Conservation (phyloP, 1,140 invertebrate species). For the Bombus affinis region DNA sequence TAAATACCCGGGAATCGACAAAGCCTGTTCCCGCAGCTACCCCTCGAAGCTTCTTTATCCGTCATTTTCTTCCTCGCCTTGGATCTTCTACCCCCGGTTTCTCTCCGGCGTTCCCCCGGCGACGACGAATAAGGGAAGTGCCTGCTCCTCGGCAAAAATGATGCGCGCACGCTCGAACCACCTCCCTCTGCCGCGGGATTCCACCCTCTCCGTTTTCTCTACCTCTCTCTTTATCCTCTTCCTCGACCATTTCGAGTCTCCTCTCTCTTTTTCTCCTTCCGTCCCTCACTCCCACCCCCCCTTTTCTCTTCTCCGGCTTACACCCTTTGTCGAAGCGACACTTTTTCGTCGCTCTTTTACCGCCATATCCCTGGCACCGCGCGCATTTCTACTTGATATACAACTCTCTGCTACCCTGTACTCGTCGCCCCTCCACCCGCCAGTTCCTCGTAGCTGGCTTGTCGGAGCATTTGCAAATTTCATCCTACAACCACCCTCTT, state of each 20-base stretch:
- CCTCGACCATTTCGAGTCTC: not conserved
- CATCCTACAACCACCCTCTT: constrained; percentile 34
- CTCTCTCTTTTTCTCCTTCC: constrained; percentile 37
- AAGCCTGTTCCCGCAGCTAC: constrained; percentile 67
- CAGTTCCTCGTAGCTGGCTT: constrained; percentile 17
- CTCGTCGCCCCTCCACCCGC: not conserved
- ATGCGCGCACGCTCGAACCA: constrained; percentile 69
- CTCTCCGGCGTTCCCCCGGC: constrained; percentile 59
- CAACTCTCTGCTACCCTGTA: constrained; percentile 16
- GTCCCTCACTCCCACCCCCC: not conserved
- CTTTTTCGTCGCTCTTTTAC: constrained; percentile 68
- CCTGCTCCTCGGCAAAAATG: constrained; percentile 65
- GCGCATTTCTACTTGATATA: constrained; percentile 62
- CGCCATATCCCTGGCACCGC: constrained; percentile 54
- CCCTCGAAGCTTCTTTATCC: constrained; percentile 62
- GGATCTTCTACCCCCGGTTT: constrained; percentile 58
- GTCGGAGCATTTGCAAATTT: constrained; percentile 58
- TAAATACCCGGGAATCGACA: constrained; percentile 75
- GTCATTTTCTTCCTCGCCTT: constrained; percentile 66
- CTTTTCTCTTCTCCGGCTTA: constrained; percentile 50
- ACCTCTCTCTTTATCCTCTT: constrained; percentile 34
- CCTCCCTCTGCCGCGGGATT: constrained; percentile 32
- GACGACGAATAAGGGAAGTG: constrained; percentile 70
- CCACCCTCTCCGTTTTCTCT: constrained; percentile 3
- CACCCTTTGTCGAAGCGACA: constrained; percentile 63